These are phyloP conservation scores for Platerodrilus igneus DNA, from an alignment of 2,888 invertebrate genomes.

Conservation along the genomic window DNA sequence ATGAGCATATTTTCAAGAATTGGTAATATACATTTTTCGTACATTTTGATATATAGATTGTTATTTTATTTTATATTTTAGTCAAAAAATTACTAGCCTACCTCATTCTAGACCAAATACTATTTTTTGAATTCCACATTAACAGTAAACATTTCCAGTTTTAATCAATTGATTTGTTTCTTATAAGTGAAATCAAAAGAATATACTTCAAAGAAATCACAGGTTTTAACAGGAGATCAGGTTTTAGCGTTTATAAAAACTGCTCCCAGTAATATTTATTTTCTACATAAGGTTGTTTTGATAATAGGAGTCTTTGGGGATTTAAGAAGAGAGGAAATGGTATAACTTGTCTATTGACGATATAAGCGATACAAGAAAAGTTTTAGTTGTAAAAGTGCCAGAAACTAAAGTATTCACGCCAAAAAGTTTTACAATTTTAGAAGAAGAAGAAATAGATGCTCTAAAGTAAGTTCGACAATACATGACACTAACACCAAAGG, in stretches of 20 bases:
- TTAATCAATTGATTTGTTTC: slow-evolving; percentile 21
- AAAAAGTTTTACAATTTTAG: slow-evolving; percentile 25
- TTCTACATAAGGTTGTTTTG: slow-evolving; percentile 23
- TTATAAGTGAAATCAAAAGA: slow-evolving; percentile 23
- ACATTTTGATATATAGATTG: too few species aligned
- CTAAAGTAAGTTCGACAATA: slow-evolving; percentile 15
- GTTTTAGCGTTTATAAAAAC: slow-evolving; percentile 24
- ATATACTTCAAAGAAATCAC: slow-evolving; percentile 26
- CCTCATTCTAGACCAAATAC: slow-evolving; percentile 18
- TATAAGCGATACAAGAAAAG: slow-evolving; percentile 21
- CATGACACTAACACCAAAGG: slow-evolving; percentile 7
- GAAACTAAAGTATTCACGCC: slow-evolving; percentile 13
- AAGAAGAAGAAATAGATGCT: slow-evolving; percentile 21
- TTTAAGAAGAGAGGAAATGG: slow-evolving; percentile 24
- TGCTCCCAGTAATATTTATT: slow-evolving; percentile 23
- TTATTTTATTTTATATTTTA: slow-evolving; percentile 5
- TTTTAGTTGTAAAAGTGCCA: slow-evolving; percentile 22
- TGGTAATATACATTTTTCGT: too few species aligned
- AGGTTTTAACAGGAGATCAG: slow-evolving; percentile 24
- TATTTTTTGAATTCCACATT: slow-evolving; percentile 23
- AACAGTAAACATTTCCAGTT: slow-evolving; percentile 20
- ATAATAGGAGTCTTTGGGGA: slow-evolving; percentile 24
- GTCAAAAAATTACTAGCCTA: slow-evolving; percentile 12
- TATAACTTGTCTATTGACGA: slow-evolving; percentile 20
- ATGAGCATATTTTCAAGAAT: slow-evolving; percentile 19